These are phyloP conservation scores for Eupithecia centaureata DNA, from an alignment of 2,888 invertebrate genomes.

Conservation along the genomic window DNA sequence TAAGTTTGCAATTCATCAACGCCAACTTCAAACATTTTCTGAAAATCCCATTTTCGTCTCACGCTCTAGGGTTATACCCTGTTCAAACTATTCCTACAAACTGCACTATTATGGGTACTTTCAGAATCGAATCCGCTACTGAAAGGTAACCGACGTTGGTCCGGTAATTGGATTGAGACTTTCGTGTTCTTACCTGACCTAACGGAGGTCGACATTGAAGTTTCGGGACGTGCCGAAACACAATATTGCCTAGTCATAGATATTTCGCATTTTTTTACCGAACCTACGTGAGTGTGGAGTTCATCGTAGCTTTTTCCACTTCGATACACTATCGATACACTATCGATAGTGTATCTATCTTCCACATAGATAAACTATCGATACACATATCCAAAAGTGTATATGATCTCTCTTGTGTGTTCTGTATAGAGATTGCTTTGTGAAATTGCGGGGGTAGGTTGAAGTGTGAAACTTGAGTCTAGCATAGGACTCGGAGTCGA, in stretches of 20 bases:
- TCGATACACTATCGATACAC: no score
- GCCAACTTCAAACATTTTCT: neutral
- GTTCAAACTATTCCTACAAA: constrained; percentile 26
- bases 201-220: constrained; percentile 31
- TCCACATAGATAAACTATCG: no score
- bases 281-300: constrained; percentile 2
- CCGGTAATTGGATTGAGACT: constrained; percentile 35
- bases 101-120: constrained; percentile 27
- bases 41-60: constrained; percentile 5
- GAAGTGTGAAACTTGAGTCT: neutral
- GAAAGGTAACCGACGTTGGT: constrained; percentile 27
- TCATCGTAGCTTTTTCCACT: constrained; percentile 1
- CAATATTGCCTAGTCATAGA: constrained; percentile 18
- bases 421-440: neutral
- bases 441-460: neutral
- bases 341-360: no score
- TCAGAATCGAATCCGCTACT: constrained; percentile 24
- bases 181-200: constrained; percentile 29
- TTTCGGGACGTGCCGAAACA: constrained; percentile 28
- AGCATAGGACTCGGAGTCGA: neutral
- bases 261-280: constrained; percentile 12
- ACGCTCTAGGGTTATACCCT: constrained; percentile 19
- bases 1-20: neutral
- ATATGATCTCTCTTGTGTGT: neutral
- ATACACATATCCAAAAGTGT: neutral